Conservation (phyloP, 2,113 vertebrate species). For the Lycocorax pyrrhopterus region DNA sequence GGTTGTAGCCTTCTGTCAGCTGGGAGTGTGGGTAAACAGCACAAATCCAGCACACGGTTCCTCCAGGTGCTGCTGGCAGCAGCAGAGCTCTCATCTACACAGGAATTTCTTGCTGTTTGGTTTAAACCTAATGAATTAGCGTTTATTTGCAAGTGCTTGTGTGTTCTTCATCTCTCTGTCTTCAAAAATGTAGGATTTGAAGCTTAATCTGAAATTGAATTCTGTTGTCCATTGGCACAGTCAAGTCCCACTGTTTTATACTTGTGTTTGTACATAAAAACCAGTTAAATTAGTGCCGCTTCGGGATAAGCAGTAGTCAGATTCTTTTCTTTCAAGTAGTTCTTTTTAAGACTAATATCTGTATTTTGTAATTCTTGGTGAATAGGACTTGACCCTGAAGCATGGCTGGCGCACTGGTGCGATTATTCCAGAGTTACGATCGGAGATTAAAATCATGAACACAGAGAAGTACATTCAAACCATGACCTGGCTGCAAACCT, state of each 20-base stretch:
- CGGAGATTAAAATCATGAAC: slow-evolving; percentile 98
- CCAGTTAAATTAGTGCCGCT: neutral
- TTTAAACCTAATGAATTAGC: neutral
- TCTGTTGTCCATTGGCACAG: neutral
- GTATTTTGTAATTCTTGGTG: neutral
- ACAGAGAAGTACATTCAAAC: slow-evolving; percentile 88
- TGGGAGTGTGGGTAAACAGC: neutral
- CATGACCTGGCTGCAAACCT: slow-evolving; percentile 91
- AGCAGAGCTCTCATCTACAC: neutral
- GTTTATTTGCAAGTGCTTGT: neutral
- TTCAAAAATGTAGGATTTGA: neutral
- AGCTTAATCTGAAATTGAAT: neutral
- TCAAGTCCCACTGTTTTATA: neutral
- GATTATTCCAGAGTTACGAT: slow-evolving; percentile 92
- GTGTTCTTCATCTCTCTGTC: neutral
- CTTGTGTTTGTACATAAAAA: neutral
- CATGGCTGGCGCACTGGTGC: slow-evolving; percentile 97
- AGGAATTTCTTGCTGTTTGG: neutral
- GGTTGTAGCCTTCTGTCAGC: neutral
- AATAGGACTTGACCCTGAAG: slow-evolving; percentile 94
- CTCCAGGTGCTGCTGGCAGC: neutral
- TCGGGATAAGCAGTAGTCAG: neutral
- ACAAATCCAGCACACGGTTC: neutral
- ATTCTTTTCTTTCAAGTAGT: neutral
- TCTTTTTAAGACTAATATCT: neutral